Evolutionary conservation across 2,797 vertebrate genomes (phyloP).

Genomic region (Melanotaenia pygmaea): DNA sequence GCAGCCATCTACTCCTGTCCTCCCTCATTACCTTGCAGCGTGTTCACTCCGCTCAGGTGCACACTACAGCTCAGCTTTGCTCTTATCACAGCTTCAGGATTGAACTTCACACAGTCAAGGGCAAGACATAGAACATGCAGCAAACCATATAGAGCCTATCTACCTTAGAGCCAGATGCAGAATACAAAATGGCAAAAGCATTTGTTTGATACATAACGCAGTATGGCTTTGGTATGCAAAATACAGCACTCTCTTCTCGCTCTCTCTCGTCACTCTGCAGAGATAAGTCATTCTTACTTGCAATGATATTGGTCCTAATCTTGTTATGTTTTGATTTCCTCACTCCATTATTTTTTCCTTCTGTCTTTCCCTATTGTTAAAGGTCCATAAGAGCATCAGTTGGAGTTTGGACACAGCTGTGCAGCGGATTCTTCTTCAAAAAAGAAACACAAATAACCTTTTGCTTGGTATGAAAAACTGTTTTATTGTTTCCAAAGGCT

Average conservation of each 20-base stretch:
- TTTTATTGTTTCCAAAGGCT: slow-evolving; percentile 25
- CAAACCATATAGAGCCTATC: not conserved
- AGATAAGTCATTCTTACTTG: slow-evolving; percentile 32
- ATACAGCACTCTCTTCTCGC: slow-evolving; percentile 24
- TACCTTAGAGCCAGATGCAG: slow-evolving; percentile 19
- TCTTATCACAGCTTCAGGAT: slow-evolving; percentile 51
- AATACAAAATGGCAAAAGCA: slow-evolving; percentile 40
- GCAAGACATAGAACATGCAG: slow-evolving; percentile 23
- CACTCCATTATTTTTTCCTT: slow-evolving; percentile 9
- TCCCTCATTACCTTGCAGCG: slow-evolving; percentile 88
- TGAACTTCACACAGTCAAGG: slow-evolving; percentile 49
- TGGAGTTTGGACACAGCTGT: slow-evolving; percentile 86
- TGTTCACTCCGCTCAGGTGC: slow-evolving; percentile 87
- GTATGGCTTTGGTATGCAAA: slow-evolving; percentile 16
- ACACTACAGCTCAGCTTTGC: slow-evolving; percentile 41
- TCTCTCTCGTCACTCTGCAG: not conserved
- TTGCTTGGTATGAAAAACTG: slow-evolving; percentile 84
- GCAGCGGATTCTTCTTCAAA: slow-evolving; percentile 83
- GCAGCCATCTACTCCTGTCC: slow-evolving; percentile 87
- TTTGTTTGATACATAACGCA: slow-evolving; percentile 28
- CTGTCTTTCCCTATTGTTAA: slow-evolving; percentile 40
- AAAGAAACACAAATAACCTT: slow-evolving; percentile 83
- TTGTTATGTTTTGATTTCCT: slow-evolving; percentile 31
- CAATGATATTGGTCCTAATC: slow-evolving; percentile 27
- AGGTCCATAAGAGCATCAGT: slow-evolving; percentile 89